Base-by-base conservation (phyloP, 2,797 vertebrate genomes). In the Numenius phaeopus region DNA sequence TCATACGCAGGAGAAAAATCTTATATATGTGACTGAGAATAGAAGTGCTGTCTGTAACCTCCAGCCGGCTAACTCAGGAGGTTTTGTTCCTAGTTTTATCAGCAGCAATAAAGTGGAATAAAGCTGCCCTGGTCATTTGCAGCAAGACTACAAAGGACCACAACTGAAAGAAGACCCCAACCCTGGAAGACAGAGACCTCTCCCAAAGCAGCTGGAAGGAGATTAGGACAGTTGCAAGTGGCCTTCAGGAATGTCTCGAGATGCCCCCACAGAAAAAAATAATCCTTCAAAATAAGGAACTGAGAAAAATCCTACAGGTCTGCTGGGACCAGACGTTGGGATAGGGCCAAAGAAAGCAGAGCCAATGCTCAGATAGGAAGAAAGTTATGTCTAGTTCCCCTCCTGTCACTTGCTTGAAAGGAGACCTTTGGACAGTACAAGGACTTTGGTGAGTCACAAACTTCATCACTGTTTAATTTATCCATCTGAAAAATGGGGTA, bases 391-490 rank as follows among this genome's bases (percentile, higher is more conserved):
- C 76, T 29, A 20, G 26, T 52, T 88, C 86, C 49, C 77, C 32
- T 80, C 9, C 2, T 34, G 47, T 14, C 65, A 83, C 61, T 87
- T 77, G 71, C 46, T 42, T 91, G 69, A 52, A 90, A 90, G 52
- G 47, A 87, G 70, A 83, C 37, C 69, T 91, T 50, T 32, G 54
- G 49, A 71, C 24, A 83, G 83, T 3, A 27, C 49, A 47, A 79
- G 73, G 83, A 72, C 69, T 78, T 81, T 30, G 58, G 77, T 52
- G 86, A 93, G 70, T 62, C 80, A 90, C 37, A 47, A n/a, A 84
- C 58, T 76, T 96, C 54, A 90, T 55, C 73, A 42, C 49, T 90
- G 69, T 78, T 97, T 95, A 86, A 96, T 83, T 83, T 76, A 87
- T n/a, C 46, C 76, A 49, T 58, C 80, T 87, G 73, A 82, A 79